These are phyloP conservation scores for Argyrosomus japonicus DNA, from an alignment of 2,113 vertebrate species.

Conservation along the genomic window DNA sequence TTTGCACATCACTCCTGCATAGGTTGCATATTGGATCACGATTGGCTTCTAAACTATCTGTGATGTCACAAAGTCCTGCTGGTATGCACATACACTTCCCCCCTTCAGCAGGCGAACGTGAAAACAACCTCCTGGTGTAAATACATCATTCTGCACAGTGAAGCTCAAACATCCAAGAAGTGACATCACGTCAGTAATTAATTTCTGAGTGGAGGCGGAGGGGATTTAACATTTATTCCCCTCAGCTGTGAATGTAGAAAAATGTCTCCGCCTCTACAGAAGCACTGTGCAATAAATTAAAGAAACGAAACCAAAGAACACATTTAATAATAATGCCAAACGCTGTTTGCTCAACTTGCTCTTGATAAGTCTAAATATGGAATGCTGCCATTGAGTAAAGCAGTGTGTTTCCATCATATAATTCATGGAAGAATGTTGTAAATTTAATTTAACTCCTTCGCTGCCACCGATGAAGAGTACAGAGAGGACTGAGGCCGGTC, in stretches of 20 bases:
- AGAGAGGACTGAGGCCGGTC: constrained; percentile 13
- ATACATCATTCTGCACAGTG: background rate
- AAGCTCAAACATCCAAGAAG: background rate
- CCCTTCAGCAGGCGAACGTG: background rate
- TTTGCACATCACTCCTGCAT: background rate
- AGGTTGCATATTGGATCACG: background rate
- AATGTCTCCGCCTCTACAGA: background rate
- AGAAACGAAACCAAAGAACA: background rate
- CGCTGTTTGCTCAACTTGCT: background rate
- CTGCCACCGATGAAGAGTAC: background rate
- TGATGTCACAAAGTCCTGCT: background rate
- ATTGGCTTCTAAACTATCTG: background rate
- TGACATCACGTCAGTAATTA: background rate
- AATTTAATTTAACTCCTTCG: background rate
- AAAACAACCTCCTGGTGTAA: background rate
- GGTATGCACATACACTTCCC: background rate
- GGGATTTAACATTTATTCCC: background rate
- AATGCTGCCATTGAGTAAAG: background rate
- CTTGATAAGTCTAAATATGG: constrained; percentile 4
- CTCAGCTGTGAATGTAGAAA: background rate
- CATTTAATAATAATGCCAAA: background rate
- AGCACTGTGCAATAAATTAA: background rate
- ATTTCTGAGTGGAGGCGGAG: background rate
- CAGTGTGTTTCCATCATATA: background rate
- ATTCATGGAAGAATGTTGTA: background rate